phyloP scores from a whole-genome alignment of 1,140 invertebrate genomes.

The Oedothorax gibbosus region DNA sequence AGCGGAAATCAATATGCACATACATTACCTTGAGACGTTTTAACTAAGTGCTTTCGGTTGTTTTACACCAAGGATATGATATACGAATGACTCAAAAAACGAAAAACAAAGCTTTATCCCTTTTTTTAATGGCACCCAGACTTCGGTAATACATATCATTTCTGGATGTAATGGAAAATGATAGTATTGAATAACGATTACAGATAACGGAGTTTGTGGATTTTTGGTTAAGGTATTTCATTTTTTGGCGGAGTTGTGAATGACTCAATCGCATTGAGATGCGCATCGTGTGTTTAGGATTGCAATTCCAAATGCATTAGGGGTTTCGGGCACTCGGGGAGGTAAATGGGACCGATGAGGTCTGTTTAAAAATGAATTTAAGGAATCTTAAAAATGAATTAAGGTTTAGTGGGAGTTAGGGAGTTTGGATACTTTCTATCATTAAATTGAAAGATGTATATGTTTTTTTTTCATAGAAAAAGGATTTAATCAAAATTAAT shows the following conservation, averaged over 20 bases:
- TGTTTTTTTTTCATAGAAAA: background rate
- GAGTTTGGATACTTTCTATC: background rate
- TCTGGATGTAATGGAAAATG: slow-evolving; percentile 42
- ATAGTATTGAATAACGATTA: slow-evolving; percentile 58
- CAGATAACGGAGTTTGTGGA: slow-evolving; percentile 9
- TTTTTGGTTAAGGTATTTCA: slow-evolving; percentile 13
- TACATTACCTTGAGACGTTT: slow-evolving; percentile 55
- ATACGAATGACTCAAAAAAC: background rate
- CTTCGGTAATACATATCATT: slow-evolving; percentile 37
- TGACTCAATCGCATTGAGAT: slow-evolving; percentile 21
- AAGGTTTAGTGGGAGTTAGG: background rate
- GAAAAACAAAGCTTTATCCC: slow-evolving; percentile 10
- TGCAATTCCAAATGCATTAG: slow-evolving; percentile 34
- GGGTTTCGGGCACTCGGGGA: background rate
- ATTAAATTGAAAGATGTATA: background rate
- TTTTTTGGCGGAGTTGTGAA: slow-evolving; percentile 30
- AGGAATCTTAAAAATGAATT: background rate
- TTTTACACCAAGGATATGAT: slow-evolving; percentile 16
- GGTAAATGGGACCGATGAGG: slow-evolving; percentile 9
- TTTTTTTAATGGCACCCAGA: slow-evolving; percentile 41
- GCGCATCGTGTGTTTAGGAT: background rate
- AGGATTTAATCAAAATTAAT: no score
- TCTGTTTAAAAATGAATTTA: slow-evolving; percentile 15
- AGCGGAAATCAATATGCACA: slow-evolving; percentile 54
- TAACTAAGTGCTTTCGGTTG: slow-evolving; percentile 50